phyloP scores from a whole-genome alignment of 2,888 invertebrate species.

The Eristalinus sepulchralis region DNA sequence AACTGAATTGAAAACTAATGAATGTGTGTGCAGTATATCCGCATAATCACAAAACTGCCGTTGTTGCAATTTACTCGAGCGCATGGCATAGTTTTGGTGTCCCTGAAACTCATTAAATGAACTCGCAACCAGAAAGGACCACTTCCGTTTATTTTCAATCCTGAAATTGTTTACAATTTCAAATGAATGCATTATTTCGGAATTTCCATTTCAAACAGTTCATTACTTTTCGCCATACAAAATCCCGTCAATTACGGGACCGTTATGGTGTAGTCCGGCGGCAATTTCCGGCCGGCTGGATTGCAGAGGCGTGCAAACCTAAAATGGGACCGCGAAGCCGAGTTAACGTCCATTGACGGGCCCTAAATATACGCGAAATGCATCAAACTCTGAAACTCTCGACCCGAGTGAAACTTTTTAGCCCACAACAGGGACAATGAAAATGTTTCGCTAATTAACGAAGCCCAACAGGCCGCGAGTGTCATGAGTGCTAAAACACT shows the following conservation, averaged over 20 bases:
- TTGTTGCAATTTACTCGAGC: neutral
- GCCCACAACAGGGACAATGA: slow-evolving; percentile 45
- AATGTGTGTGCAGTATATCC: neutral
- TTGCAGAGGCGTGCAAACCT: slow-evolving; percentile 16
- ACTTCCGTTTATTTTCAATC: slow-evolving; percentile 8
- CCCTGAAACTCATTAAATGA: neutral
- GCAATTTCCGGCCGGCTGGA: slow-evolving; percentile 13
- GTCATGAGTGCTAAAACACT: neutral
- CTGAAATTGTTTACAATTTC: slow-evolving; percentile 13
- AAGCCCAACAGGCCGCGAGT: slow-evolving; percentile 47
- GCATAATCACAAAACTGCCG: neutral
- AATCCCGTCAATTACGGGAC: slow-evolving; percentile 16
- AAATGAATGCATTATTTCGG: slow-evolving; percentile 6
- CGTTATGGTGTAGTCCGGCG: slow-evolving; percentile 13
- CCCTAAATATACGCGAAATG: slow-evolving; percentile 14
- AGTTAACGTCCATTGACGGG: slow-evolving; percentile 2
- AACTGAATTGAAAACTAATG: neutral
- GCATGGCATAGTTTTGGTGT: neutral
- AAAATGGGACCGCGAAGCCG: slow-evolving; percentile 42
- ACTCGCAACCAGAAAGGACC: neutral
- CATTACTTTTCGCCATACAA: slow-evolving; percentile 17
- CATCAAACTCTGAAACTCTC: slow-evolving; percentile 32
- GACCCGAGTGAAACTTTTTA: slow-evolving; percentile 35
- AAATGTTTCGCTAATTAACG: slow-evolving; percentile 63
- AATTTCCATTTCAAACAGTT: slow-evolving; percentile 33